Base-by-base conservation (phyloP, 23 tunicate genomes). In the Phallusia fumigata region DNA sequence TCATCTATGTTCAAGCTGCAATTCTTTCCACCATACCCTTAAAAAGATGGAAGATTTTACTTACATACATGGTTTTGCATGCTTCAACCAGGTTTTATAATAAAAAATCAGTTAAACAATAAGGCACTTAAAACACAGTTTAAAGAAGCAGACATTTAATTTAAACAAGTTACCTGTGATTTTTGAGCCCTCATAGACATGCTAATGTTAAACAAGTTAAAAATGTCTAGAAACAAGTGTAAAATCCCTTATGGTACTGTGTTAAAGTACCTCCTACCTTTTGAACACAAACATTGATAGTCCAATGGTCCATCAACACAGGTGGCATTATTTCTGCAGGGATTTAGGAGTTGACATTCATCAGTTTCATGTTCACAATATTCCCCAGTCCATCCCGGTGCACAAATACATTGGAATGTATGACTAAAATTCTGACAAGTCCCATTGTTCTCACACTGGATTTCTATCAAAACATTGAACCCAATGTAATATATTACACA, bases 301-400 rank as follows among this genome's bases (percentile, higher is more conserved):
- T 58, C 69, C 69, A 21, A 22, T 6, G 28, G 28, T 24, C 26
- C 5, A 58, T 58, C 69, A 58, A 58, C 69, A 58, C 69, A 58
- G 28, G 69, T 58, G 26, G 28, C 69, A 58, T 58, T 58, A 58
- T 58, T 58, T 58, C 16, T 58, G 69, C 69, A 58, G 28, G 69
- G 69, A 58, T 58, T 58, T 8, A 6, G 16, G 5, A 58, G 28
- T 24, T 1, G 26, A 58, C 69, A 58, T 58, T 58, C 69, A 58
- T 58, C 69, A 21, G 28, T 58, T 58, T 58, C 69, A 58, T 58
- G 69, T 58, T 58, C 69, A 58, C 69, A 58, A 24, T 58, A 58
- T 1, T 58, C 69, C 69, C 69, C 69, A 22, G 69, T 58, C 69
- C 69, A 58, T 16, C 69, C 69, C 26, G 69, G 28, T 58, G 1